Evolutionary conservation across 2,113 vertebrate species (phyloP), one percentile per base, ranked within the genome.

Genomic region (Symphodus melops): DNA sequence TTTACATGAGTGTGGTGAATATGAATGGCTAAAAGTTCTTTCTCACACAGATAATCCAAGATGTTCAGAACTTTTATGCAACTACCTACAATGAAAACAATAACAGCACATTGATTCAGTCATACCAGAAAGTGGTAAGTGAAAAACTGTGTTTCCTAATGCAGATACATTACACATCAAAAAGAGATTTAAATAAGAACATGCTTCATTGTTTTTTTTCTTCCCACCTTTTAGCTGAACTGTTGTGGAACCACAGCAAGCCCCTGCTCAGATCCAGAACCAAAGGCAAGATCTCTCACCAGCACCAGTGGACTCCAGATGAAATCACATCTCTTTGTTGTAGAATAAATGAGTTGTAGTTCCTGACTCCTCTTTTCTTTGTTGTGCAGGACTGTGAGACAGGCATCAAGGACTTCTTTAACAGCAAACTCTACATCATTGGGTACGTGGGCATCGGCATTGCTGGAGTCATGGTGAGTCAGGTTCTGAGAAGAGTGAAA

Each of bases 391-490:
- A 94, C 84, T 99, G 98, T 89, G 89, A 96, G 46, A 68, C 79
- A 41, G 95, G 95, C 92, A 97, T 99, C 72, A 84, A 94, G 68
- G 93, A 94, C 16, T 87, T 96, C 75, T 94, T 98, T 86, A 94
- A 95, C 76, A 92, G 77, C 65, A 95, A 96, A 51, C 96, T 99
- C 72, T 96, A 94, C 84, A 95, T 98, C 86, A 91, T 99, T 7
- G 98, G 97, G 73, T 98, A 96, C 53, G 95, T 97, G 57, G 97
- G 97, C 72, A 95, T 99, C 64, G 95, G 95, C 89, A 96, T 98
- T 63, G 97, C 97, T 59, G 96, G 96, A 72, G 92, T 96, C 76
- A 98, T 97, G 95, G 98, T 99, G 85, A 97, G 96, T 91, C 6
- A 7, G 11, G 17, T 21, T 52, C 19, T 6, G 20, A 54, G 19